Evolutionary conservation across 2,888 invertebrate species (phyloP), one percentile per base, ranked within the genome.

Genomic region (Hoplodrina ambigua): DNA sequence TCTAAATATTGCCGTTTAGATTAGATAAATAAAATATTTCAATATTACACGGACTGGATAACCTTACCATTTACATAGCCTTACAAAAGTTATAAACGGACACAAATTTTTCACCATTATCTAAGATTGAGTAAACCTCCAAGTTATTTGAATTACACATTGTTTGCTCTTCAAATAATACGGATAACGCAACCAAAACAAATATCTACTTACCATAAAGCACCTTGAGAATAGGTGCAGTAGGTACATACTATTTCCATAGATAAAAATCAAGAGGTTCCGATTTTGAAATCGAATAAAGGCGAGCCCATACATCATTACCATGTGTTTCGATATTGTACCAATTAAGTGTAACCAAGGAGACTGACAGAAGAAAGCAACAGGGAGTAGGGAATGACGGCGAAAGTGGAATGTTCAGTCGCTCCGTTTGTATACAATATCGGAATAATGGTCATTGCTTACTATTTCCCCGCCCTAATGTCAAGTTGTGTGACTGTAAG

Each of bases 331-430:
- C 85, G 85, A 86, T 91, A 90, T 89, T 90, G 92, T 89, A 90
- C 91, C 92, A 92, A 92, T 92, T 92, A 92, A 88, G 84, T 83
- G 75, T 85, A 85, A 87, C 89, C 85, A 85, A 84, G 74, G 78
- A 89, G 93, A 93, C 90, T 92, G 93, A 93, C 93, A 92, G 91
- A 91, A 90, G 92, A 93, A 93, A 93, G 93, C 91, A 87, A 83
- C 83, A 83, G 87, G 87, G 85, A 86, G 86, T 85, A 81, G 81
- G 87, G 85, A 89, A 86, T 85, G 87, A 86, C 85, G 83, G 92
- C 86, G 92, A 92, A 92, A 92, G 92, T 91, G 89, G 90, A 89
- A 89, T 84, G 85, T 84, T 82, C 78, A 80, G 83, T 87, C 85
- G 88, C 85, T 86, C 86, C 82, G 85, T 87, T 86, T 86, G 87